Evolutionary conservation across 2,113 vertebrate species (phyloP).

Genomic region (Isurus oxyrinchus): DNA sequence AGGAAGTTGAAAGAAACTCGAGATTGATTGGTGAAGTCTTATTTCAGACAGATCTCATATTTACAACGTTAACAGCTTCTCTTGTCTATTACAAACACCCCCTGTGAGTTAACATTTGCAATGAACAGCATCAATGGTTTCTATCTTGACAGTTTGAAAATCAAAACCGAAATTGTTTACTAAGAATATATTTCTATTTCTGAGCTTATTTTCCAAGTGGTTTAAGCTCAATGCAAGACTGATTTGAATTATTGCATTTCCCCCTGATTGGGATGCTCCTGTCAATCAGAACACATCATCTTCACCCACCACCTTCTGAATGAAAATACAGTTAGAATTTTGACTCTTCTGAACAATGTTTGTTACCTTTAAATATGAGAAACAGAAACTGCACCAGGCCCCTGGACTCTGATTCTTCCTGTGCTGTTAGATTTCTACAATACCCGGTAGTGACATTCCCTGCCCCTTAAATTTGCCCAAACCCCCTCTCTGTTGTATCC

Average conservation of each 20-base stretch:
- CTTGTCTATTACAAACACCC: not conserved
- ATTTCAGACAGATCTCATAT: not conserved
- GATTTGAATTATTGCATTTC: not conserved
- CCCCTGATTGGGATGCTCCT: not conserved
- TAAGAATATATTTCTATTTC: not conserved
- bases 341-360: not conserved
- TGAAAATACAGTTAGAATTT: not conserved
- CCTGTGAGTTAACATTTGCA: not conserved
- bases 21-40: not conserved
- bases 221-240: not conserved
- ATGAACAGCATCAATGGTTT: not conserved
- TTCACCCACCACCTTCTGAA: not conserved
- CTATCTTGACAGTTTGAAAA: not conserved
- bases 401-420: not conserved
- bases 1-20: not conserved
- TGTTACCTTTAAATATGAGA: not conserved
- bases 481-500: too few relatives aligned
- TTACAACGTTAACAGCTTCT: not conserved
- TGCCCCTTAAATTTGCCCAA: not conserved
- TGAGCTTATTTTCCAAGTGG: not conserved
- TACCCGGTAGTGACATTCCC: not conserved
- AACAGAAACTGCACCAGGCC: not conserved
- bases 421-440: not conserved
- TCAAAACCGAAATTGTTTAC: not conserved
- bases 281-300: not conserved